Evolutionary conservation across 2,113 vertebrate species (phyloP).

Genomic region (human (Homo sapiens)): DNA sequence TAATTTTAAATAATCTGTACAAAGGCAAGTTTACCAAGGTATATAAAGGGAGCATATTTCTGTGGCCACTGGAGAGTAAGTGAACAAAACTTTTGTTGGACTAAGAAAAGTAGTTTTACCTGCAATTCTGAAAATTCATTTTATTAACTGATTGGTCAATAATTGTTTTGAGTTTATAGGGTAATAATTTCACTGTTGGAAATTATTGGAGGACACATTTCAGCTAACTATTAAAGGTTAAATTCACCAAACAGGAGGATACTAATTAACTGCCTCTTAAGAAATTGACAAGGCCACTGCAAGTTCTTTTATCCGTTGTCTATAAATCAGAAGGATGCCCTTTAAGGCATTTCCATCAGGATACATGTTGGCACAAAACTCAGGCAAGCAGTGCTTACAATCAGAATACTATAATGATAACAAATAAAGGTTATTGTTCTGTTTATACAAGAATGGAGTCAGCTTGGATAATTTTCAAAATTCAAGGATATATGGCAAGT

Average conservation of each 20-base stretch:
- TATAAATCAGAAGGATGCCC: neutral
- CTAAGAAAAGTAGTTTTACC: neutral
- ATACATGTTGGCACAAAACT: neutral
- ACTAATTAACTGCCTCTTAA: neutral
- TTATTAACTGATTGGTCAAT: neutral
- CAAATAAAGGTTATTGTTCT: neutral
- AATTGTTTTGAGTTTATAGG: neutral
- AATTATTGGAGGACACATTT: neutral
- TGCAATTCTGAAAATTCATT: neutral
- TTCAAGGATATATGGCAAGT: neutral
- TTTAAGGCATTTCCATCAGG: neutral
- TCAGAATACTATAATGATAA: neutral
- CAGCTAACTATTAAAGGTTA: constrained; percentile 12
- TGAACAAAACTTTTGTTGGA: neutral
- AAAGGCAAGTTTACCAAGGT: neutral
- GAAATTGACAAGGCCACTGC: neutral
- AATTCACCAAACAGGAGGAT: neutral
- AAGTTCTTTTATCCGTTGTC: neutral
- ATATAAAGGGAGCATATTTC: neutral
- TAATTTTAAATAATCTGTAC: constrained; percentile 8
- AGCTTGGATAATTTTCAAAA: neutral
- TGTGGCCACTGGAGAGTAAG: neutral
- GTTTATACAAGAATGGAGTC: neutral
- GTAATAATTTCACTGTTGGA: neutral
- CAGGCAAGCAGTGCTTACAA: neutral